Evolutionary conservation across 2,113 vertebrate genomes (phyloP).

Genomic region (Rhynchomys soricoides): DNA sequence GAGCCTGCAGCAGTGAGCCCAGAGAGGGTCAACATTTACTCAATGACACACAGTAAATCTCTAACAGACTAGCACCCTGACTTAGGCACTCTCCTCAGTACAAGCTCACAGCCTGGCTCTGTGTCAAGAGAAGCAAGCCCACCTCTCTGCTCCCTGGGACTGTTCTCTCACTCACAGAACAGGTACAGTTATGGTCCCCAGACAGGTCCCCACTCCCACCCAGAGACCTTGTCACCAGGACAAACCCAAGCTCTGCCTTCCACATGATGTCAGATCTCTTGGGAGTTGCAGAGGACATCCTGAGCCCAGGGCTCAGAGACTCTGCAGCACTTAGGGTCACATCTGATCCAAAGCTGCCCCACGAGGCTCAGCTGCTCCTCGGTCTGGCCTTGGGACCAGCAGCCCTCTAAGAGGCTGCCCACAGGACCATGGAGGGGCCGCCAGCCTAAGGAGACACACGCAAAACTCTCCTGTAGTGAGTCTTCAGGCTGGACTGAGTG

Average conservation of each 20-base stretch:
- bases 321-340: background rate
- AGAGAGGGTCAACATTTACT: background rate
- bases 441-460: background rate
- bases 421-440: background rate
- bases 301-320: background rate
- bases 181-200: background rate
- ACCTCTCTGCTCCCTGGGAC: background rate
- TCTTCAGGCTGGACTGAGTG: background rate
- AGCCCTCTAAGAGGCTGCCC: no score
- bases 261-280: background rate
- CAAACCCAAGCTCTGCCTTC: background rate
- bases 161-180: background rate
- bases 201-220: background rate
- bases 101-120: background rate
- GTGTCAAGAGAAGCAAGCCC: background rate
- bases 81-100: background rate
- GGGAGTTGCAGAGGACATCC: background rate
- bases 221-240: background rate
- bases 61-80: background rate
- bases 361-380: no score
- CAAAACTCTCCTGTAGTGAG: background rate
- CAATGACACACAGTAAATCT: background rate
- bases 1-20: background rate
- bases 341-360: background rate
- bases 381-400: no score